Conservation (phyloP, 2,888 invertebrate species). For the Orthonychiurus folsomi region DNA sequence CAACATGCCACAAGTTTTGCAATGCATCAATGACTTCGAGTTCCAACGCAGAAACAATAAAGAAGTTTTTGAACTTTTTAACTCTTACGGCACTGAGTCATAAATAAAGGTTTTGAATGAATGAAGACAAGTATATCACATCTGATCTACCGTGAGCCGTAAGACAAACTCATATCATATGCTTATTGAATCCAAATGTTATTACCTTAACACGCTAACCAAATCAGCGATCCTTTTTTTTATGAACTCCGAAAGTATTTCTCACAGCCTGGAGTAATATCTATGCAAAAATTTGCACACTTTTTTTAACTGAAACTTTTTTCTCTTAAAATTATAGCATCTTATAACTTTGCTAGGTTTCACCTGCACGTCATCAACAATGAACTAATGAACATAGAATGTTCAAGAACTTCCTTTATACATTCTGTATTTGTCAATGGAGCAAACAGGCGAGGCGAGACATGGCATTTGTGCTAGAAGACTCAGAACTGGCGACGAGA, state of each 20-base stretch:
- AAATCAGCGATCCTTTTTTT: background rate
- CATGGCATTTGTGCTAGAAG: no score
- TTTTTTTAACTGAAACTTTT: background rate
- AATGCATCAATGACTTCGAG: constrained; percentile 79
- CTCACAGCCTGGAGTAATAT: constrained; percentile 90
- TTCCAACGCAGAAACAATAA: constrained; percentile 88
- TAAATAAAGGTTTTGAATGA: no score
- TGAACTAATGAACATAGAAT: constrained; percentile 88
- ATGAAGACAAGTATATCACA: no score
- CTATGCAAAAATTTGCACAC: constrained; percentile 48
- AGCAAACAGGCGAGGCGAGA: constrained; percentile 96
- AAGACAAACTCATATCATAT: no score
- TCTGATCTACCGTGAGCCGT: constrained; percentile 93
- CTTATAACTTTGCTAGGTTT: background rate
- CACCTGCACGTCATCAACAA: constrained; percentile 67
- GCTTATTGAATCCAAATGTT: no score
- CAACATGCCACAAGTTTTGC: constrained; percentile 92
- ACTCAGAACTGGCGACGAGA: constrained; percentile 76
- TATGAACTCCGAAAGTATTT: constrained; percentile 93
- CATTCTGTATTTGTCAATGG: constrained; percentile 66
- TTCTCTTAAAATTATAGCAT: no score
- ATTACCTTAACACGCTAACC: background rate
- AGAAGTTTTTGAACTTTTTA: no score
- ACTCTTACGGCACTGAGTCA: no score
- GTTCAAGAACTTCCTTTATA: constrained; percentile 65